Evolutionary conservation across 1,140 invertebrate genomes (phyloP).

Genomic region (Micrasema longulum): DNA sequence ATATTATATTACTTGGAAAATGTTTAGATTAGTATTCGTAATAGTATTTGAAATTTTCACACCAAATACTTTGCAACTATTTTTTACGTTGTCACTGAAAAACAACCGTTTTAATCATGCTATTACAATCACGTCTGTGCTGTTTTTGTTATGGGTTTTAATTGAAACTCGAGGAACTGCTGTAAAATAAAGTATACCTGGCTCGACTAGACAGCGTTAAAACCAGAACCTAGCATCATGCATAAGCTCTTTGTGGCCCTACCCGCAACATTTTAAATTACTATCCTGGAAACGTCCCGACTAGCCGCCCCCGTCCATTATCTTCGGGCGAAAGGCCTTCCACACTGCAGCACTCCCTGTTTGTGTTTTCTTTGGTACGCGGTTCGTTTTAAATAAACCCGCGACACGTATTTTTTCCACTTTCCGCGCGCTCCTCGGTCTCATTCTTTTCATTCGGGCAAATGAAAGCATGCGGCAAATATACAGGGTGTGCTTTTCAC

Average conservation of each 20-base stretch:
- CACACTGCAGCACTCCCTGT: background rate
- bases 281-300: conserved; percentile 7
- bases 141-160: too few relatives aligned
- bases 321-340: conserved; percentile 5
- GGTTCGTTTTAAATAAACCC: conserved; percentile 1
- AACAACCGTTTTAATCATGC: too few relatives aligned
- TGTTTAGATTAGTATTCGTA: too few relatives aligned
- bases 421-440: conserved; percentile 11
- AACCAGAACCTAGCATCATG: too few relatives aligned
- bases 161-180: too few relatives aligned
- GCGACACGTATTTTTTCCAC: conserved; percentile 13
- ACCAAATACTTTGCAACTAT: too few relatives aligned
- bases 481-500: conserved; percentile 5
- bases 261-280: conserved; percentile 29
- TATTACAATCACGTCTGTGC: too few relatives aligned
- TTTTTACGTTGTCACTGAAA: too few relatives aligned
- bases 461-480: conserved; percentile 21
- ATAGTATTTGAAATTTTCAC: too few relatives aligned
- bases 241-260: background rate
- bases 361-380: background rate
- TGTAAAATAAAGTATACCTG: too few relatives aligned
- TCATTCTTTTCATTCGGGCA: conserved; percentile 9
- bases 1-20: too few relatives aligned
- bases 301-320: background rate
- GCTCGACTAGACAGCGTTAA: too few relatives aligned